Evolutionary conservation across 2,888 invertebrate species (phyloP).

Genomic region (Nectonema munidae): DNA sequence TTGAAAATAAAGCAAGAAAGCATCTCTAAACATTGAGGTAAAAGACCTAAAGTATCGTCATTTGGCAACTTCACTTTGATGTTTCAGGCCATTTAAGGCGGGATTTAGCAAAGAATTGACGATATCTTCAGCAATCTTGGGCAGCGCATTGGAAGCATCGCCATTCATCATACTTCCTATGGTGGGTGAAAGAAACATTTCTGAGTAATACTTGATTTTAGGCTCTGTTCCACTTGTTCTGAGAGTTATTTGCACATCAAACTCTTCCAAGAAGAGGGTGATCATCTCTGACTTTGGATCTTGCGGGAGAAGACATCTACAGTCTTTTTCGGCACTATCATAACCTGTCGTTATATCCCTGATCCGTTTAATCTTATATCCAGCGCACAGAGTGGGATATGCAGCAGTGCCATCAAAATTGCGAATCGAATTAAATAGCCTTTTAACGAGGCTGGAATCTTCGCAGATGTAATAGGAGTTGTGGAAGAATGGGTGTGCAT

Average conservation of each 20-base stretch:
- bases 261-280: constrained; percentile 50
- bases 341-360: constrained; percentile 61
- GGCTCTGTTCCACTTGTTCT: constrained; percentile 94
- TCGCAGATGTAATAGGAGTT: constrained; percentile 65
- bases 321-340: constrained; percentile 37
- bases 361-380: constrained; percentile 31
- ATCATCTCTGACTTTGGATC: too few relatives aligned
- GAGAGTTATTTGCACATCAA: constrained; percentile 46
- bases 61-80: too few relatives aligned
- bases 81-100: too few relatives aligned
- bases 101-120: too few relatives aligned
- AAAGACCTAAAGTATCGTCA: too few relatives aligned
- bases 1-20: too few relatives aligned
- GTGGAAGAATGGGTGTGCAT: constrained; percentile 29
- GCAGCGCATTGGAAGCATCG: too few relatives aligned
- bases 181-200: too few relatives aligned
- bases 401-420: constrained; percentile 30
- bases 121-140: too few relatives aligned
- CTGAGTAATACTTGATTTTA: constrained; percentile 90
- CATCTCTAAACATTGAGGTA: too few relatives aligned
- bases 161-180: too few relatives aligned
- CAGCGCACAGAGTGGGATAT: constrained; percentile 26
- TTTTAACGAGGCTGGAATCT: constrained; percentile 34
- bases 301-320: too few relatives aligned
- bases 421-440: constrained; percentile 47